Base-by-base conservation (phyloP, 2,888 invertebrate species). In the Hanleya hanleyi region DNA sequence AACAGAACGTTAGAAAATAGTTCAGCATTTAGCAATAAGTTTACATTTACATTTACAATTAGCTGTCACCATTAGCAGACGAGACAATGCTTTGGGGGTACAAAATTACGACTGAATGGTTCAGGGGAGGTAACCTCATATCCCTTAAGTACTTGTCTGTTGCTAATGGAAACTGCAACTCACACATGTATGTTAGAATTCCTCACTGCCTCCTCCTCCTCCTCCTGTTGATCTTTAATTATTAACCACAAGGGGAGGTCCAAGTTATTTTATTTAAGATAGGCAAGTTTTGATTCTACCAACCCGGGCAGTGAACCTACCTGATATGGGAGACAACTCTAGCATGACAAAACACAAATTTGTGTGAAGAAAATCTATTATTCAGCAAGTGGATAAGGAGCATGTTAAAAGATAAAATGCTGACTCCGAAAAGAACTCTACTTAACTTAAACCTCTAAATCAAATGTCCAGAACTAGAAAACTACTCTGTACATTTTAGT, bases 291-390 rank as follows among this genome's bases (percentile, higher is more conserved):
- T 12, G 9, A 41, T 12, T 18, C 9, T 18, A 41, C 41, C 9
- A 12, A 18, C 18, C 41, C 9, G 9, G 18, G 41, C 18, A 18
- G 18, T 41, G 41, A 41, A 18, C 41, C 41, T 41, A 41, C 41
- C 9, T 12, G 41, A 12, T 18, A 41, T 41, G 41, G 18, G 9
- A 41, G 18, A 41, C 9, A 18, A 9, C 41, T 41, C 9, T 41
- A 69, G 70, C 36, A 47, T 26, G 18, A 33, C 26, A 47, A 49
- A 26, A 73, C 66, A 69, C 35, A 61, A 36, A 64, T 68, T 71
- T 35, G 50, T 67, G 64, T 35, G 35, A n/a, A 15, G 49, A 26
- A 26, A 32, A 38, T 36, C 18, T 50, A 47, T 57, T 67, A 57
- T 47, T 49, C 41, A 69, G 71, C 37, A 0, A 9, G 64, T 70